Base-by-base conservation (phyloP, 2,797 vertebrate species). In the Pangasius larnaudii region DNA sequence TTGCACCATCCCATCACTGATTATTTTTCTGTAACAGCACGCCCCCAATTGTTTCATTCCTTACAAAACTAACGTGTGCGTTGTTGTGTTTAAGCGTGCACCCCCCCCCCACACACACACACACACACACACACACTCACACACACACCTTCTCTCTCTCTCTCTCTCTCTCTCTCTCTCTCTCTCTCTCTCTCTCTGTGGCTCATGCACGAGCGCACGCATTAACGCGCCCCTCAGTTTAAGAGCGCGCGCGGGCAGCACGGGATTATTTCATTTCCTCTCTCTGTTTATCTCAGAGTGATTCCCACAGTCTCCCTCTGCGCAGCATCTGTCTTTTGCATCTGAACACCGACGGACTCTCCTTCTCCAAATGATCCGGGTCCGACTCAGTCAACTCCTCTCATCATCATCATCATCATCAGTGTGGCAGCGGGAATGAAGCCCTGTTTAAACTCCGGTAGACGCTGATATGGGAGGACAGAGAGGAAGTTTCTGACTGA, bases 401-500 rank as follows among this genome's bases (percentile, higher is more conserved):
- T 46, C 75, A 53, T 58, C 36, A 1, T 51, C 83, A 24, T 7
- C 80, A 30, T 82, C 58, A 46, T 82, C 46, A 67, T 46, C 2
- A 33, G 85, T 36, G 59, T 22, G 10, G 18, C 59, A 79, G 42
- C 59, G 11, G 59, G 58, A 30, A 86, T 74, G 27, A 63, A 74
- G n/a, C 19, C 11, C 78, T 59, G 51, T 49, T 72, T 59, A 42
- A 82, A 82, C 33, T 71, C 33, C 19, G 4, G 22, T 58, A 4
- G 79, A 53, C 72, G 42, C 42, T 42, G 27, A 67, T 36, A 56
- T 14, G 69, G 22, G 49, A 69, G 65, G 79, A 51, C 63, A 24
- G 39, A 53, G 49, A 11, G n/a, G 69, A 87, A 87, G 69, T 81
- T 65, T 89, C 65, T 74, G 51, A 89, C 10, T 56, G 86, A 85